Conservation (phyloP, 2,797 vertebrate genomes). For the Dendrocincla fuliginosa region DNA sequence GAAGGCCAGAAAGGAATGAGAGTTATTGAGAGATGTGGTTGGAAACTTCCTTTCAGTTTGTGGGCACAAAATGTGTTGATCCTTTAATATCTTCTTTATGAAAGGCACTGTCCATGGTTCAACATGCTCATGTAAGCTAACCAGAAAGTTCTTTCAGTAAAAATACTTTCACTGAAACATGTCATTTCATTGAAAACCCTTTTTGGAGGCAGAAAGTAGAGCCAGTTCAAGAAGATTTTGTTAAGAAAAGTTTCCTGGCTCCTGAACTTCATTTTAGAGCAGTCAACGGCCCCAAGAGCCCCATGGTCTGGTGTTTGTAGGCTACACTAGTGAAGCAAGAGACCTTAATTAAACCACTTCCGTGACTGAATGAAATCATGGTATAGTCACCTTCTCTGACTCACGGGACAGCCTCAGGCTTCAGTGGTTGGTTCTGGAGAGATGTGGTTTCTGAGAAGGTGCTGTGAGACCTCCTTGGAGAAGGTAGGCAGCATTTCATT, state of each 20-base stretch:
- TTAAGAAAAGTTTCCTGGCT: not conserved
- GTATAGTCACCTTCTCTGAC: not conserved
- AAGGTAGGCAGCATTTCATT: not conserved
- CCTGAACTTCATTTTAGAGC: not conserved
- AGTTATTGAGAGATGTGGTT: not conserved
- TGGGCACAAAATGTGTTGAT: not conserved
- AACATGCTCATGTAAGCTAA: not conserved
- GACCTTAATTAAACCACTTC: not conserved
- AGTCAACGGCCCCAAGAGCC: accelerated
- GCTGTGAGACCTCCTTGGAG: not conserved
- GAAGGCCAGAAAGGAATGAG: not conserved
- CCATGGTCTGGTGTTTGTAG: not conserved
- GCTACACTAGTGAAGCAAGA: not conserved
- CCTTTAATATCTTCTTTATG: not conserved
- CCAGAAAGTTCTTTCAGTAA: not conserved
- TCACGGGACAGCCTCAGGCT: not conserved
- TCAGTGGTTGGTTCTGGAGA: not conserved
- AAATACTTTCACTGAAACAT: not conserved
- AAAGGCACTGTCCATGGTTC: not conserved
- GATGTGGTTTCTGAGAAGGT: not conserved
- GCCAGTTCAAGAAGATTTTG: not conserved
- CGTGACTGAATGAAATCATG: not conserved
- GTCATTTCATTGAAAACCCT: not conserved
- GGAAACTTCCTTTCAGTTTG: not conserved
- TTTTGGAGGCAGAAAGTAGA: not conserved